Evolutionary conservation across 2,113 vertebrate genomes (phyloP), one percentile per base, ranked within the genome.

Genomic region (Petroica traversi): DNA sequence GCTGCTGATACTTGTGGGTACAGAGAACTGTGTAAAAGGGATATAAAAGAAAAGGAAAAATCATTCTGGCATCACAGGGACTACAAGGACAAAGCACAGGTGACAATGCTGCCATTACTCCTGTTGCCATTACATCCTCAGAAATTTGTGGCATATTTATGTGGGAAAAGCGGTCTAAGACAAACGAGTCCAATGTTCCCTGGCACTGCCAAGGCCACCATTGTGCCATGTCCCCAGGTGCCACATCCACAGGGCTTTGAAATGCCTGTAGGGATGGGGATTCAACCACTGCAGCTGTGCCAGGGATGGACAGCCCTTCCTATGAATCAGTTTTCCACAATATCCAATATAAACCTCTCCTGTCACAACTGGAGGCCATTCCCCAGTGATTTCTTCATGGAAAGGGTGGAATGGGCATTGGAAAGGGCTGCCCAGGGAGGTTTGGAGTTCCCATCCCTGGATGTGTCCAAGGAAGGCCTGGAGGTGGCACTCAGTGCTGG

Each of bases 101-200:
- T 31, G 58, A 16, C n/a, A 8, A 1, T 16, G 51, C 31, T 66
- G 6, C 69, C 2, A 0, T 3, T 34, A 11, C 6, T 57, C n/a
- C 20, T 34, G 18, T 6, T 55, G 62, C 34, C 62, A 3, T 51
- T 36, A 7, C 6, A 6, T 14, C 31, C 18, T 57, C 55, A 24
- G 57, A 2, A 3, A 23, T 7, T 36, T 14, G 3, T 22, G 34
- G 26, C 23, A 16, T 33, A 43, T 14, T 64, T 7, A 2, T 43
- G 33, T 9, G 23, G 59, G 59, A 28, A 88, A 80, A 73, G 15
- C 12, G 12, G 19, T 14, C 18, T 6, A 8, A 45, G 26, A 33
- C 4, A 9, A 12, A 36, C 0, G 7, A 57, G 14, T 16, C 31
- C 43, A 36, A 2, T 19, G 22, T 8, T 36, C 12, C 22, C 26